Conservation (phyloP, 2,113 vertebrate species). For the Pseudopodoces humilis region DNA sequence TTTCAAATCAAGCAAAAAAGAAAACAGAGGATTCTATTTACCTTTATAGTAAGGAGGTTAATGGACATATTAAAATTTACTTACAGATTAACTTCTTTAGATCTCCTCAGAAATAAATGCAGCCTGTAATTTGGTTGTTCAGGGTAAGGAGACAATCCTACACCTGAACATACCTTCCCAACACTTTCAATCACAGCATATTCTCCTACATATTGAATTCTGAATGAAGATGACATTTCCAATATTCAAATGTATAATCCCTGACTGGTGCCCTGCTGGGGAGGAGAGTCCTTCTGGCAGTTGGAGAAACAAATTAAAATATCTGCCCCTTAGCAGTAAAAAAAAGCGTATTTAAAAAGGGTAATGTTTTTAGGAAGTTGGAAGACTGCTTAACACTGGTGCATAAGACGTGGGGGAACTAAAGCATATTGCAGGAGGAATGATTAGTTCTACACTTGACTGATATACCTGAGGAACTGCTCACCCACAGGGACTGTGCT, state of each 20-base stretch:
- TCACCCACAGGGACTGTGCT: not conserved
- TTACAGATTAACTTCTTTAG: not conserved
- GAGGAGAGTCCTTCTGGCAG: not conserved
- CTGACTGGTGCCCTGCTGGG: not conserved
- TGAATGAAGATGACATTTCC: not conserved
- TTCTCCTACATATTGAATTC: not conserved
- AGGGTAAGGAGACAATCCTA: not conserved
- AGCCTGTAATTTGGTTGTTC: not conserved
- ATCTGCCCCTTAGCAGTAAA: not conserved
- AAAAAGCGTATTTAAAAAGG: rapidly evolving
- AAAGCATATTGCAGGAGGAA: not conserved
- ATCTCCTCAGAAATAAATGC: not conserved
- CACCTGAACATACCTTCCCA: not conserved
- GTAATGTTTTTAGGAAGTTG: not conserved
- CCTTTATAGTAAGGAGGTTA: not conserved
- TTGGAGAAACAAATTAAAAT: not conserved
- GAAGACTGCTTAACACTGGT: not conserved
- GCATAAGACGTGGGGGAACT: not conserved
- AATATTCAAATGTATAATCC: not conserved
- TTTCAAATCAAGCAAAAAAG: not conserved
- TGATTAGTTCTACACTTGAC: not conserved
- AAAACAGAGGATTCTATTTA: not conserved
- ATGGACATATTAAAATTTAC: not conserved
- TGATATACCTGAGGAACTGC: not conserved
- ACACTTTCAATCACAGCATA: not conserved